A percentile compares a stretch with the other conserved stretches of the same genome.
Evolutionary conservation across 2,888 invertebrate species (phyloP).

Genomic region (Parochlus steinenii): DNA sequence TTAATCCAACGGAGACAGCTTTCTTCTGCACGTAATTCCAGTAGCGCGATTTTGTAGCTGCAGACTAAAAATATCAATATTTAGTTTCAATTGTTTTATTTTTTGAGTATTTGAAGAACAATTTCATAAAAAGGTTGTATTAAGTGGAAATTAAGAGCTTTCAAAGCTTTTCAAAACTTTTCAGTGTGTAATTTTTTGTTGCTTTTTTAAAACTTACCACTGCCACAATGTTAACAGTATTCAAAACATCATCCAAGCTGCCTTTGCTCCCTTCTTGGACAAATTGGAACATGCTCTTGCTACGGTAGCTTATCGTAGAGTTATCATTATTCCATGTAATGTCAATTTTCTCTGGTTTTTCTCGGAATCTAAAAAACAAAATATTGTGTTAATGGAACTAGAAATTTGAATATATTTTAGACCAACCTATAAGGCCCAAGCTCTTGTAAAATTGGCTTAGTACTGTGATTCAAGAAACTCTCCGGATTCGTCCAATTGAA

Average conservation of each 20-base stretch:
- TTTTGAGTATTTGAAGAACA: too few relatives aligned
- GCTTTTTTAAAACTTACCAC: slow-evolving; percentile 40
- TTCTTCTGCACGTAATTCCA: slow-evolving; percentile 41
- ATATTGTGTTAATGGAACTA: too few relatives aligned
- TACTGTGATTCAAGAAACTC: slow-evolving; percentile 36
- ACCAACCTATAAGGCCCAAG: slow-evolving; percentile 49
- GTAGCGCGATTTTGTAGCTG: slow-evolving; percentile 32
- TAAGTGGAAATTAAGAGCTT: not conserved
- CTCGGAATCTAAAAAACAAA: too few relatives aligned
- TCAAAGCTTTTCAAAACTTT: not conserved
- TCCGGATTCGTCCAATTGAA: slow-evolving; percentile 71
- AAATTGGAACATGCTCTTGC: slow-evolving; percentile 50
- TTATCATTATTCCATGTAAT: slow-evolving; percentile 54
- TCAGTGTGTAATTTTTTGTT: slow-evolving; percentile 1
- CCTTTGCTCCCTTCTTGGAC: slow-evolving; percentile 48
- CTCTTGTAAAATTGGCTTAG: slow-evolving; percentile 37
- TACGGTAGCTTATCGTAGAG: slow-evolving; percentile 53
- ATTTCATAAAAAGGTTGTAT: not conserved
- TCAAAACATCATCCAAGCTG: slow-evolving; percentile 46
- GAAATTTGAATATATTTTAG: too few relatives aligned
- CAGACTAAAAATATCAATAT: slow-evolving; percentile 27
- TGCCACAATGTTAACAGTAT: slow-evolving; percentile 59
- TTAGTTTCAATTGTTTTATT: slow-evolving; percentile 7
- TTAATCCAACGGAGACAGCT: slow-evolving; percentile 41
- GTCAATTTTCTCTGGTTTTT: slow-evolving; percentile 44